Percentiles rank a stretch among this genome's conserved stretches.
These are phyloP conservation scores for Climacteris rufus DNA, from an alignment of 2,113 vertebrate genomes.

Conservation along the genomic window DNA sequence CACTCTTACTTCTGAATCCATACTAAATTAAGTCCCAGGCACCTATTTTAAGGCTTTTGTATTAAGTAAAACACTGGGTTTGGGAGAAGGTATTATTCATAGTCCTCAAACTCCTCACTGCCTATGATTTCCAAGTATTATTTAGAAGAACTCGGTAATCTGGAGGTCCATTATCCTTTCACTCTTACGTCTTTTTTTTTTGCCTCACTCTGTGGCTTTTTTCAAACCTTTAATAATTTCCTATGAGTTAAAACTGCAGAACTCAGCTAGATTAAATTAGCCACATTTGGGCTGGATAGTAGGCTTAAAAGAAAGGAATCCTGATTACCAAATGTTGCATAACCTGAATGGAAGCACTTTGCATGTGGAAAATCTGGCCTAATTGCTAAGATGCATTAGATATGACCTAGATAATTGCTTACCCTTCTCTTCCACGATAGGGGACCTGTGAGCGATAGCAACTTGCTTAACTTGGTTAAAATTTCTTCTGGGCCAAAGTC, in stretches of 20 bases:
- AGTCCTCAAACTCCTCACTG: neutral
- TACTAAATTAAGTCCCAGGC: neutral
- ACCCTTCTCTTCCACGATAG: neutral
- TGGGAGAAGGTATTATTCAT: neutral
- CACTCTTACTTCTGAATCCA: conserved; percentile 52
- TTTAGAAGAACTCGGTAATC: neutral
- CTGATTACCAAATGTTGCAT: neutral
- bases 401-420: neutral
- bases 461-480: neutral
- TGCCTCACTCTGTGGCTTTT: neutral
- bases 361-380: neutral
- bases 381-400: neutral
- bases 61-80: neutral
- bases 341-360: neutral
- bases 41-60: neutral
- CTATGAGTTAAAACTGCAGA: neutral
- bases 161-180: neutral
- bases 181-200: neutral
- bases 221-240: neutral
- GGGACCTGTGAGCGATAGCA: neutral
- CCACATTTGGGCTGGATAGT: neutral
- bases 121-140: neutral
- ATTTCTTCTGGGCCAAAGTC: neutral
- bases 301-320: neutral
- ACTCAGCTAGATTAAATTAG: neutral